Conservation (phyloP, 2,113 vertebrate genomes). For the Prinia subflava region DNA sequence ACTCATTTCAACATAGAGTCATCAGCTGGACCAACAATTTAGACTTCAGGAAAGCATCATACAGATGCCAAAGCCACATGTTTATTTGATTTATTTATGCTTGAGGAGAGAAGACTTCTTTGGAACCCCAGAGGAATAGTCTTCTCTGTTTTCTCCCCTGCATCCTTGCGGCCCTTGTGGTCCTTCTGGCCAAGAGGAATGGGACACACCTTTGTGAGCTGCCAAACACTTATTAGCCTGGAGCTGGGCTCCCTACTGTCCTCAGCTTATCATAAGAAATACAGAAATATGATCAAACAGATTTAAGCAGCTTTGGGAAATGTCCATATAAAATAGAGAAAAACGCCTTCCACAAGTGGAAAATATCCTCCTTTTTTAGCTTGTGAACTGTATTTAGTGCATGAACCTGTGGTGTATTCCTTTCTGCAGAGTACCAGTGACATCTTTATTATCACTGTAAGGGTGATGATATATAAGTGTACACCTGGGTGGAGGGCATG, state of each 20-base stretch:
- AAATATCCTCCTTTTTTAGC: neutral
- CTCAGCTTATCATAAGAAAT: neutral
- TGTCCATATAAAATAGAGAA: neutral
- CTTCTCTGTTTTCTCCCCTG: slow-evolving; percentile 23
- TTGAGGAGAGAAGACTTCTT: neutral
- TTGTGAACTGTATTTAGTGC: neutral
- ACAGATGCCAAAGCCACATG: slow-evolving; percentile 14
- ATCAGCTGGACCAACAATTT: slow-evolving; percentile 10
- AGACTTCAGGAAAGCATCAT: neutral
- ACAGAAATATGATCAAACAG: neutral
- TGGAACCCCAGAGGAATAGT: slow-evolving; percentile 3
- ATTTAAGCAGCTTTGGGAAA: neutral
- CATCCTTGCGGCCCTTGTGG: slow-evolving; percentile 47
- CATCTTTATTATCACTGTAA: neutral
- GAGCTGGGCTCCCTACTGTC: neutral
- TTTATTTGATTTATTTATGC: slow-evolving; percentile 32
- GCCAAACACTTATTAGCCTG: neutral
- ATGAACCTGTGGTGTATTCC: neutral
- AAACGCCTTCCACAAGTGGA: neutral
- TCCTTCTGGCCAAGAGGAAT: slow-evolving; percentile 8
- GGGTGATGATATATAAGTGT: too few relatives aligned
- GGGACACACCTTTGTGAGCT: slow-evolving; percentile 19
- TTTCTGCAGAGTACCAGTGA: neutral
- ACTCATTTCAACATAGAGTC: slow-evolving; percentile 31
- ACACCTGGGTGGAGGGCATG: neutral